phyloP scores from a whole-genome alignment of 1,140 invertebrate genomes.

The Galleria mellonella region DNA sequence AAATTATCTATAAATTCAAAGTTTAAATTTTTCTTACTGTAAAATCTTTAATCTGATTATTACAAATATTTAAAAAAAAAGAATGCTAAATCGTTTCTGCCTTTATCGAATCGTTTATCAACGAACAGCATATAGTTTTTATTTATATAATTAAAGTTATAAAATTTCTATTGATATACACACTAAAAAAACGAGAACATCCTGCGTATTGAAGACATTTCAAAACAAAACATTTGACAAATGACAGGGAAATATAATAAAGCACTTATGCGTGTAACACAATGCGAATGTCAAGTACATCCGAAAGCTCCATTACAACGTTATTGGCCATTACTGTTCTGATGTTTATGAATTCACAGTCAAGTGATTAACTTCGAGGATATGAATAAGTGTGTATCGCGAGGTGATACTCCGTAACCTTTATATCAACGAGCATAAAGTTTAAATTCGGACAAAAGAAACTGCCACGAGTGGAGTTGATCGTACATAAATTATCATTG shows the following conservation, averaged over 20 bases:
- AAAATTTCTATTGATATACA: too few relatives aligned
- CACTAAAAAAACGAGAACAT: too few relatives aligned
- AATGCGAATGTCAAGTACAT: background rate
- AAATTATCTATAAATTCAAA: too few relatives aligned
- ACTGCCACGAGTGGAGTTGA: constrained; percentile 6
- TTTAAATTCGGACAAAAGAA: background rate
- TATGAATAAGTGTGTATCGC: constrained; percentile 20
- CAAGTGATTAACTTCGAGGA: constrained; percentile 25
- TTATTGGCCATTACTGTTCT: constrained; percentile 13
- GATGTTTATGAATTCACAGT: constrained; percentile 16
- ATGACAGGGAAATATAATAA: too few relatives aligned
- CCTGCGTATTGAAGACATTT: too few relatives aligned
- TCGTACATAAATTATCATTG: constrained; percentile 25
- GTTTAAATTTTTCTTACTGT: too few relatives aligned
- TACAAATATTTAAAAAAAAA: too few relatives aligned
- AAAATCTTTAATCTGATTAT: too few relatives aligned
- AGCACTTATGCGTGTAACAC: background rate
- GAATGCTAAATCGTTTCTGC: too few relatives aligned
- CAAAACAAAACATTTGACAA: background rate
- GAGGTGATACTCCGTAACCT: background rate
- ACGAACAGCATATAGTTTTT: too few relatives aligned
- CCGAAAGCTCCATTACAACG: background rate
- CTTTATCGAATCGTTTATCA: too few relatives aligned
- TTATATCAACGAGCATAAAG: constrained; percentile 1
- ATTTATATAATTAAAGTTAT: too few relatives aligned